Evolutionary conservation across 2,888 invertebrate genomes (phyloP).

Genomic region (Tachystola acroxantha): DNA sequence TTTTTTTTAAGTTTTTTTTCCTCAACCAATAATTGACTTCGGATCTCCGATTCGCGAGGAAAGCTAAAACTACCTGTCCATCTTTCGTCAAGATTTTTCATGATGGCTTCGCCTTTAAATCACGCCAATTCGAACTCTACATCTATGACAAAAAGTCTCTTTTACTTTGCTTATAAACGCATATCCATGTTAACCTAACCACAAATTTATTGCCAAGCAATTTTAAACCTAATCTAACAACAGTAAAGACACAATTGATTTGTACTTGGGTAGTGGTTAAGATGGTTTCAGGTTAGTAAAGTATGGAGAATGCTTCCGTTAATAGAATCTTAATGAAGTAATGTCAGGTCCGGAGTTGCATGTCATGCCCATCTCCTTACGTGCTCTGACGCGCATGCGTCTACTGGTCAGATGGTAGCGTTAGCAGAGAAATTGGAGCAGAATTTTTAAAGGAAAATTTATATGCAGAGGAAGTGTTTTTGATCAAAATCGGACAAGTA

Average conservation of each 20-base stretch:
- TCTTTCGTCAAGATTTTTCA: conserved; percentile 39
- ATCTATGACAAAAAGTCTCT: conserved; percentile 4
- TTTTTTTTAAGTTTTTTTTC: conserved; percentile 18
- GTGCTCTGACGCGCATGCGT: conserved; percentile 55
- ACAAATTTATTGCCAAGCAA: conserved; percentile 2
- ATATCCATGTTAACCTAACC: conserved; percentile 10
- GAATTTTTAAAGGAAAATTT: neutral
- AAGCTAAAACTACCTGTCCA: conserved; percentile 44
- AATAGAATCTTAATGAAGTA: conserved; percentile 78
- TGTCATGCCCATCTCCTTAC: conserved; percentile 74
- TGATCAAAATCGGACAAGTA: no score
- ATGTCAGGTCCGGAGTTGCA: conserved; percentile 70
- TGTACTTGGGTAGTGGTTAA: no score
- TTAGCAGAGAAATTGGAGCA: conserved; percentile 34
- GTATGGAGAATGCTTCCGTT: conserved; percentile 71
- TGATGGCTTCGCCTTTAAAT: conserved; percentile 25
- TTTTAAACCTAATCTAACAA: conserved; percentile 16
- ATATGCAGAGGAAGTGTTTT: no score
- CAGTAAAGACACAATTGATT: no score
- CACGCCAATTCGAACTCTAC: conserved; percentile 28
- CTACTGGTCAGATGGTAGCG: conserved; percentile 32
- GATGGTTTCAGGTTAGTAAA: conserved; percentile 19
- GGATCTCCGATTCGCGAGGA: conserved; percentile 49
- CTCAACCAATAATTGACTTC: conserved; percentile 52
- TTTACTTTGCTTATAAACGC: conserved; percentile 10